Percentiles rank a stretch among this genome's conserved stretches.
Evolutionary conservation across 1,140 invertebrate genomes (phyloP).

Genomic region (Mercenaria mercenaria): DNA sequence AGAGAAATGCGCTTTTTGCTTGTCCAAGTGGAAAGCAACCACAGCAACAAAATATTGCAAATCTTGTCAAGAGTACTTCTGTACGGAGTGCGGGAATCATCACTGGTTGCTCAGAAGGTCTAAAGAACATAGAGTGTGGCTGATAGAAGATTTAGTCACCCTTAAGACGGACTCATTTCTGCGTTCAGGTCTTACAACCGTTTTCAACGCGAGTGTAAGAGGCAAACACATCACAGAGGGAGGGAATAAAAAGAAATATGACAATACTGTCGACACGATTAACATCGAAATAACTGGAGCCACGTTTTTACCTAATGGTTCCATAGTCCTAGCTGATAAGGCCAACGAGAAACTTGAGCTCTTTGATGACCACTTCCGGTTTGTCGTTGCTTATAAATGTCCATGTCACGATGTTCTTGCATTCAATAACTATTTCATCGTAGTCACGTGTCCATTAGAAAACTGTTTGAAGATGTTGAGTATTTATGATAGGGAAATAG

Average conservation of each 20-base stretch:
- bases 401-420: conserved; percentile 35
- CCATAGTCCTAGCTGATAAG: conserved; percentile 25
- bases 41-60: conserved; percentile 52
- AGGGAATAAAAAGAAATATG: neutral
- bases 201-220: conserved; percentile 32
- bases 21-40: conserved; percentile 1
- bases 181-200: neutral
- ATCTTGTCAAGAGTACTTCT: conserved; percentile 54
- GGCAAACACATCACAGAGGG: neutral
- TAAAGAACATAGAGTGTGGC: conserved; percentile 40
- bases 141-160: neutral
- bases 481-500: neutral
- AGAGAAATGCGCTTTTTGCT: conserved; percentile 22
- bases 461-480: neutral
- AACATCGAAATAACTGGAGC: conserved; percentile 10
- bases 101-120: conserved; percentile 52
- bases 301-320: conserved; percentile 21
- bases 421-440: conserved; percentile 15
- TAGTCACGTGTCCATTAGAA: conserved; percentile 27
- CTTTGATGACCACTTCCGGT: conserved; percentile 25
- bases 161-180: conserved; percentile 46
- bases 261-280: neutral
- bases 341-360: conserved; percentile 19
- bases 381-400: neutral
- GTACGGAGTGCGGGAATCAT: conserved; percentile 52